phyloP scores from a whole-genome alignment of 2,888 invertebrate genomes.

The Anodontia alba region DNA sequence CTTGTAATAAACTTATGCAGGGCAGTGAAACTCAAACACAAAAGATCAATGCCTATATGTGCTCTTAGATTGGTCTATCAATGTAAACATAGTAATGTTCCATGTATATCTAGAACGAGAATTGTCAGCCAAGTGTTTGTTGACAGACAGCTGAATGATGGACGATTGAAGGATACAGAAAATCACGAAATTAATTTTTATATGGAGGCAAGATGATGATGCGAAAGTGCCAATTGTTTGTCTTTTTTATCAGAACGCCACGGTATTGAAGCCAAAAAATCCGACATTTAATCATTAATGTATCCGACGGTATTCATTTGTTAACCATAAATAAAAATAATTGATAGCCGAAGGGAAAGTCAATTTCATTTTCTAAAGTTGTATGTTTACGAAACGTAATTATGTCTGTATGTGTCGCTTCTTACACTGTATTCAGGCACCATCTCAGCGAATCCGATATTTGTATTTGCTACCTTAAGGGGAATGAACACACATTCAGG shows the following conservation, averaged over 20 bases:
- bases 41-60: too few relatives aligned
- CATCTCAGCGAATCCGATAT: too few relatives aligned
- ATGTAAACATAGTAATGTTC: too few relatives aligned
- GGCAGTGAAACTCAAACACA: too few relatives aligned
- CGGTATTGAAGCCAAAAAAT: not conserved
- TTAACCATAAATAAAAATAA: not conserved
- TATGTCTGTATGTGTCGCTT: not conserved
- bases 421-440: too few relatives aligned
- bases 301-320: not conserved
- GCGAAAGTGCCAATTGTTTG: not conserved
- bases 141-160: not conserved
- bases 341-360: not conserved
- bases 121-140: too few relatives aligned
- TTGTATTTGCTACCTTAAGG: too few relatives aligned
- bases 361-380: not conserved
- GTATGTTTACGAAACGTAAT: slow-evolving; percentile 7
- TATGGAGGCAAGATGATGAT: not conserved
- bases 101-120: too few relatives aligned
- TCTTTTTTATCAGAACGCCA: not conserved
- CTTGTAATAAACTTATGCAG: too few relatives aligned
- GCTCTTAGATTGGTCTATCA: too few relatives aligned
- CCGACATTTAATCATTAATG: not conserved
- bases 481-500: too few relatives aligned
- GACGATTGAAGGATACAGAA: not conserved
- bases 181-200: not conserved